These are phyloP conservation scores for Samia ricini DNA, from an alignment of 1,140 invertebrate species.

Conservation along the genomic window DNA sequence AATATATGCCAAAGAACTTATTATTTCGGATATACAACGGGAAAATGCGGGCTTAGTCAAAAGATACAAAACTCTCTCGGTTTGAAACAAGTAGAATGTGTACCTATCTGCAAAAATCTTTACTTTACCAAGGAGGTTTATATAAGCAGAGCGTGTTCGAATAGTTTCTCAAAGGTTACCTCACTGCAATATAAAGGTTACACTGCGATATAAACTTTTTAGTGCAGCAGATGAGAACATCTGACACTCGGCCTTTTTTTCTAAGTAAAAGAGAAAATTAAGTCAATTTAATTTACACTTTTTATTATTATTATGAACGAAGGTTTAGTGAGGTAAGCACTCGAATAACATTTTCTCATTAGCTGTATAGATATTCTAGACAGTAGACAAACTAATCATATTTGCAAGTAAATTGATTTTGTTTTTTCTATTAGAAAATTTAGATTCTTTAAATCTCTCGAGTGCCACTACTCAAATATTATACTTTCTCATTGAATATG, in stretches of 20 bases:
- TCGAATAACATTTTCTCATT: constrained; percentile 20
- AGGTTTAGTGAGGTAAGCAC: neutral
- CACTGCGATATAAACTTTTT: constrained; percentile 13
- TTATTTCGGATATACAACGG: no score
- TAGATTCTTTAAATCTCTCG: neutral
- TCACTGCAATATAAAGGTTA: neutral
- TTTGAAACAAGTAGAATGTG: no score
- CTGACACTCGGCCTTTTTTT: constrained; percentile 20
- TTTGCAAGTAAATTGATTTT: constrained; percentile 21
- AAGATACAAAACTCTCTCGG: no score
- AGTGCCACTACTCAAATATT: neutral
- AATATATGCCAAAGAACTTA: no score
- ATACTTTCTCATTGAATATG: neutral
- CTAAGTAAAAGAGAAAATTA: constrained; percentile 16
- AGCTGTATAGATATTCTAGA: neutral
- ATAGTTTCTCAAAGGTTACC: neutral
- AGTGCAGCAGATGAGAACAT: constrained; percentile 26
- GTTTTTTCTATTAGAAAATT: constrained; percentile 9
- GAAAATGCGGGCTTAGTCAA: no score
- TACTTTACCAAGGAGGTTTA: neutral
- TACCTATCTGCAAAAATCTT: no score
- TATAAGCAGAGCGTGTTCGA: neutral
- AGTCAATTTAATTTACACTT: constrained; percentile 8
- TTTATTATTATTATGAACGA: constrained; percentile 4
- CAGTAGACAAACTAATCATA: constrained; percentile 10